Evolutionary conservation across 1,140 invertebrate species (phyloP).

Genomic region (Ladona fulva): DNA sequence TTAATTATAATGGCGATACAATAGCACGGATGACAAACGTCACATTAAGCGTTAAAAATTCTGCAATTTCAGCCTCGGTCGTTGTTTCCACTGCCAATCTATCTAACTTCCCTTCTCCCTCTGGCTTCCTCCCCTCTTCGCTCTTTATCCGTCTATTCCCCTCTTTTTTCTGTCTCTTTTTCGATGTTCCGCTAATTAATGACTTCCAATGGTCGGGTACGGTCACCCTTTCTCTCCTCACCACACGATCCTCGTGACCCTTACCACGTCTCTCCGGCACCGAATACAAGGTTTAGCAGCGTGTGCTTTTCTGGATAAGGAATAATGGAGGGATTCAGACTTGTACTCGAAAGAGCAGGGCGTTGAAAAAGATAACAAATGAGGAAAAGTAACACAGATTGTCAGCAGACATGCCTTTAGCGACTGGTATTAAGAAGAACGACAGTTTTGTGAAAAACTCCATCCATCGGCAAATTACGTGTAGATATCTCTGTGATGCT

Average conservation of each 20-base stretch:
- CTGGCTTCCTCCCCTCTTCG: not conserved
- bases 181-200: not conserved
- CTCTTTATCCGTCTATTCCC: not conserved
- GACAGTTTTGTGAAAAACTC: too few species aligned
- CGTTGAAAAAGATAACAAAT: too few species aligned
- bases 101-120: not conserved
- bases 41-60: not conserved
- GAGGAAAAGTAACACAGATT: too few species aligned
- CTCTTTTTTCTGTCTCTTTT: not conserved
- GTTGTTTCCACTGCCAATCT: not conserved
- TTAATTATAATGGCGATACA: not conserved
- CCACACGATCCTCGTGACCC: not conserved
- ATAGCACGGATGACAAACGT: not conserved
- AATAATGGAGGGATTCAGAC: too few species aligned
- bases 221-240: not conserved
- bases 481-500: too few species aligned
- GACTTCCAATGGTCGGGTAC: not conserved
- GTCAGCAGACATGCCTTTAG: too few species aligned
- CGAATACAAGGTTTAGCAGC: too few species aligned
- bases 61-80: not conserved
- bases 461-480: too few species aligned
- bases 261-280: too few species aligned
- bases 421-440: too few species aligned
- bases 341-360: too few species aligned
- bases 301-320: too few species aligned